A percentile compares a stretch with the other conserved stretches of the same genome.
Conservation (phyloP, 2,113 vertebrate genomes). For the Butorides virescens region DNA sequence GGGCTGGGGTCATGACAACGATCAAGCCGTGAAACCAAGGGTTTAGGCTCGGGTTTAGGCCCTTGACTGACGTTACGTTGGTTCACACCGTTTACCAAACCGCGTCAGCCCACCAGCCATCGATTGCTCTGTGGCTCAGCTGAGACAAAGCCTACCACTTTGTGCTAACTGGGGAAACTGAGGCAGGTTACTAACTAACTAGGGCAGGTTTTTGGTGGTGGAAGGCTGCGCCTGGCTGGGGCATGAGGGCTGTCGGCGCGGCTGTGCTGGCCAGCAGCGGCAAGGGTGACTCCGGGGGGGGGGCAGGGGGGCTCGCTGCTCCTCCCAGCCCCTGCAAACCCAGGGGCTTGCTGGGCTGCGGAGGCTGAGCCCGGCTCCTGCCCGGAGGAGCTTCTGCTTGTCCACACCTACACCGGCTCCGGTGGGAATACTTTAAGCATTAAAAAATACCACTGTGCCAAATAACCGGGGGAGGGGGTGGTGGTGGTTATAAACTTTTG, state of each 20-base stretch:
- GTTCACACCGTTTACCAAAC: background rate
- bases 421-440: background rate
- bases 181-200: background rate
- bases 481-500: background rate
- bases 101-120: background rate
- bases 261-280: no score
- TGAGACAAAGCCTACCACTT: background rate
- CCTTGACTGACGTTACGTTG: background rate
- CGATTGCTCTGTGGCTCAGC: background rate
- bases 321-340: background rate
- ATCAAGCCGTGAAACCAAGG: conserved; percentile 6
- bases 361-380: background rate
- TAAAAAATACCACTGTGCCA: background rate
- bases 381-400: background rate
- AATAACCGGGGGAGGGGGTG: background rate
- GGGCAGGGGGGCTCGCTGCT: background rate
- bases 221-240: background rate
- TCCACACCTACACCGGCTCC: background rate
- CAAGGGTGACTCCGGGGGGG: fast-evolving
- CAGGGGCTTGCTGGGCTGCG: background rate
- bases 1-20: no score
- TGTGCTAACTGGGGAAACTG: background rate
- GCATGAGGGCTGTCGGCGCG: fast-evolving
- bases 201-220: background rate
- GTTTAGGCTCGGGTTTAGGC: background rate